Base-by-base conservation (phyloP, 2,888 invertebrate genomes). In the Blastobasis lacticolella region DNA sequence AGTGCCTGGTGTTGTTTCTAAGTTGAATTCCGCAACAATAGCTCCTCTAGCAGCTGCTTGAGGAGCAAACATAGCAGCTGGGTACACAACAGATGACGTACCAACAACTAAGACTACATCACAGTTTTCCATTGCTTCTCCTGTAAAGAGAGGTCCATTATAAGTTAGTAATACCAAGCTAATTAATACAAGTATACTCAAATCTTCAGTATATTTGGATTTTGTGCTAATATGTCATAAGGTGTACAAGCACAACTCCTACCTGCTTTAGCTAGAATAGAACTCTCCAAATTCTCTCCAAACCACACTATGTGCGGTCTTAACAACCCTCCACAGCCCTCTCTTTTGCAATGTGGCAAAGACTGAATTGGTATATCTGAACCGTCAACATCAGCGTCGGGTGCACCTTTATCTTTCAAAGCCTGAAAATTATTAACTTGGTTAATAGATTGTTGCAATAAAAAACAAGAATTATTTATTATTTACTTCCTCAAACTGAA, bases 221-320 rank as follows among this genome's bases (percentile, higher is more conserved):
- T 23, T 23, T 23, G 3, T 23, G 23, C 2, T 23, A 23, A 23
- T 38, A 38, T 1, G 40, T 10, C 4, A 5, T 10, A 38, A 10
- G 5, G 6, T 10, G 6, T 5, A 47, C 1, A 47, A n/a, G 3
- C 1, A 48, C 10, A 5, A 38, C 8, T 38, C n/a, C 71, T 81
- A 93, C 94, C 86, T 57, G 94, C 91, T 76, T 87, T 85, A 1
- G 86, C 67, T 44, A 96, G 69, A 10, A 95, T 89, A 49, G 83
- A 72, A 1, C 81, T 64, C 57, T 95, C 90, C 50, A 96, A 85
- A 60, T 81, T 89, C 85, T 97, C 96, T 4, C 95, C 95, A 84
- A 96, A 97, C 96, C 96, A 97, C 6, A 96, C 93, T 57, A 97
- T 94, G 67, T 94, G 91, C 1, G 96, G 96, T 50, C 96, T 84